Conservation (phyloP, 2,888 invertebrate species). For the Sphaerophoria taeniata region DNA sequence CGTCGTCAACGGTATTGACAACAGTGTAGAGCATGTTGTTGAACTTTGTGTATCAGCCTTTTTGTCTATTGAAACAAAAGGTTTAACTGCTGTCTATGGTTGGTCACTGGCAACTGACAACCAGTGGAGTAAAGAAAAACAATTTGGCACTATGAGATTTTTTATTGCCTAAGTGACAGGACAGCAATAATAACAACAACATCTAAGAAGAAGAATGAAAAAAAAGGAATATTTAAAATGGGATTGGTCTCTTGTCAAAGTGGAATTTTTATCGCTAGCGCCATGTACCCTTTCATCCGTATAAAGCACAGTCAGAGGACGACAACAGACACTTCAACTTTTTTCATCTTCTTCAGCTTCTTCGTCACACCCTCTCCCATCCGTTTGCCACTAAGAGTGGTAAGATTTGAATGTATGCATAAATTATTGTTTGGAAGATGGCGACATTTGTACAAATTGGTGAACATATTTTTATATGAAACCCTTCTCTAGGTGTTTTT, state of each 20-base stretch:
- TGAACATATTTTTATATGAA: constrained; percentile 53
- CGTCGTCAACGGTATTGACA: not conserved
- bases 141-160: constrained; percentile 47
- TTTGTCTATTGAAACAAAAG: constrained; percentile 14
- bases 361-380: not conserved
- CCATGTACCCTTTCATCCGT: constrained; percentile 25
- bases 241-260: constrained; percentile 69
- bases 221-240: no score
- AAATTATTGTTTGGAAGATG: constrained; percentile 68
- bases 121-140: constrained; percentile 49
- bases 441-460: constrained; percentile 62
- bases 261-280: constrained; percentile 69
- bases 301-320: constrained; percentile 37
- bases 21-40: not conserved
- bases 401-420: constrained; percentile 71
- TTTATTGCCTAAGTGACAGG: no score
- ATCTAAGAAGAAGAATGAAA: no score
- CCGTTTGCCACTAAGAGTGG: constrained; percentile 8
- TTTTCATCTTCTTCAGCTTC: not conserved
- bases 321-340: not conserved
- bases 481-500: constrained; percentile 35
- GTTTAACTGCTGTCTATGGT: constrained; percentile 28
- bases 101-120: constrained; percentile 40
- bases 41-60: not conserved
- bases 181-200: not conserved